A percentile compares a stretch with the other conserved stretches of the same genome.
These are phyloP conservation scores for cat (Felis catus) DNA, from an alignment of 2,113 vertebrate genomes.

Conservation along the genomic window F.catus_Fca126_mat1.0 CM031417.1:72441001-72441500, in stretches of 20 bases:
- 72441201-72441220: background rate
- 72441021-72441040: background rate
- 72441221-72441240: background rate
- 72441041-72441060: background rate
- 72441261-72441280: background rate
- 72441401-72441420: background rate
- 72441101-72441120: background rate
- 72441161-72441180: background rate
- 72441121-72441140: background rate
- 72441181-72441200: background rate
- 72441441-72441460: background rate
- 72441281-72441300: background rate
- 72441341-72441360: background rate
- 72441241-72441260: background rate
- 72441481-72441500: background rate
- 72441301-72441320: background rate
- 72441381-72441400: background rate
- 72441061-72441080: background rate
- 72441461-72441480: background rate
- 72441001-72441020: background rate
- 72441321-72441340: background rate
- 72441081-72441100: background rate
- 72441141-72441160: background rate
- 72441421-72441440: background rate
- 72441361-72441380: background rate